A percentile compares a stretch with the other conserved stretches of the same genome.
Conservation (phyloP, 2,113 vertebrate genomes). For the Dicentrarchus labrax region DNA sequence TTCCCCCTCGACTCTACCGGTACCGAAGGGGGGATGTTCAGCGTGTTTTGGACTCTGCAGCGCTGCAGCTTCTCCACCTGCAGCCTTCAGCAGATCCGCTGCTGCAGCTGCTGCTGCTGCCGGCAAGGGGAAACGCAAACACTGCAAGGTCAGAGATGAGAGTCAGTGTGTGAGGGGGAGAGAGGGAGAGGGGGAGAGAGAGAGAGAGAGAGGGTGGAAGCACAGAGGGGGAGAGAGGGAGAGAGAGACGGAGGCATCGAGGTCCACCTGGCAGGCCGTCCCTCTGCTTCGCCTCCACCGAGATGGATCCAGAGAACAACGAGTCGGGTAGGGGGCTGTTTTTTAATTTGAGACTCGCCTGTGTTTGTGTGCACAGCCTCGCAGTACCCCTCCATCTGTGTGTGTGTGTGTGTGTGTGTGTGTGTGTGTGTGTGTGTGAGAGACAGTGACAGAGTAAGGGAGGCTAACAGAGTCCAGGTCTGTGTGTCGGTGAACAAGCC, state of each 20-base stretch:
- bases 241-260: constrained; percentile 24
- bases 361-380: constrained; percentile 9
- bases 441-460: neutral
- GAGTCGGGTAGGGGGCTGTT: constrained; percentile 69
- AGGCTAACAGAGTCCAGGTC: constrained; percentile 16
- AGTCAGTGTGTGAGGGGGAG: constrained; percentile 39
- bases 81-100: constrained; percentile 46
- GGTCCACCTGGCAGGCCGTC: constrained; percentile 68
- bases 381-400: neutral
- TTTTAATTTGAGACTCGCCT: constrained; percentile 24
- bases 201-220: neutral
- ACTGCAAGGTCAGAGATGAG: constrained; percentile 78
- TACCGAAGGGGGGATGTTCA: neutral
- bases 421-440: constrained; percentile 25
- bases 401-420: constrained; percentile 26
- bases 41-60: constrained; percentile 23
- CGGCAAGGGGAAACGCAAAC: constrained; percentile 53
- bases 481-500: neutral
- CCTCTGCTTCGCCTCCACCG: constrained; percentile 21
- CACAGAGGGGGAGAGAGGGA: neutral
- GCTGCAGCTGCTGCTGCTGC: neutral
- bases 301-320: constrained; percentile 78
- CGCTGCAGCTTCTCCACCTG: constrained; percentile 47
- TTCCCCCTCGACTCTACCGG: neutral
- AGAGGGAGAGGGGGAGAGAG: neutral